Base-by-base conservation (phyloP, 2,113 vertebrate species). In the Xiphophorus maculatus region DNA sequence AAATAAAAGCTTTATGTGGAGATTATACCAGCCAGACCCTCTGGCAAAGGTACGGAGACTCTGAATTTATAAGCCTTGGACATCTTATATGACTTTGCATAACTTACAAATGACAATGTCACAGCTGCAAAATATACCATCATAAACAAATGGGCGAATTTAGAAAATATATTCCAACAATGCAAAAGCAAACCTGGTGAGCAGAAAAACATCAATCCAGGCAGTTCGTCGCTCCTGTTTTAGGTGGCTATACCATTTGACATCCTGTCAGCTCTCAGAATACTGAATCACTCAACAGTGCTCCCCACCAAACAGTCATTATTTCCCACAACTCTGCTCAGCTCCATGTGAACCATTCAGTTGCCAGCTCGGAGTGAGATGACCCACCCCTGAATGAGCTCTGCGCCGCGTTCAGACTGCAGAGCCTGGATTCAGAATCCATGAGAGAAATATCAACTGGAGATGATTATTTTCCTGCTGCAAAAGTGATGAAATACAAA, bases 301-400 rank as follows among this genome's bases (percentile, higher is more conserved):
- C 73, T 82, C 75, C 81, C 84, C 77, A 83, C 74, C 81, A 85
- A 87, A 90, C 81, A 90, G 84, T 91, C 81, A 88, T 90, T 86
- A 89, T 84, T 82, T 79, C 71, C 82, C 74, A 79, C 77, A 82
- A 87, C 71, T 73, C 76, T 58, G 80, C 84, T 90, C 90, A 73
- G 85, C 83, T 85, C 81, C 77, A 68, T 69, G 83, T 62, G 86
- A 80, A 87, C 75, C 65, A 83, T 65, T 66, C 40, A 1, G 48
- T 66, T 82, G 76, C 61, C 81, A 78, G 76, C 81, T 80, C 71
- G 29, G 80, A 74, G 78, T 83, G 85, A 89, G 82, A 82, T 82
- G 87, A 81, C 87, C 80, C 63, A 9, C 75, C 60, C 12, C 69
- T 15, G 13, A 33, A n/a, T 0, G 71, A 87, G 84, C 73, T 71